Evolutionary conservation across 2,888 invertebrate genomes (phyloP).

Genomic region (Tuberolachnus salignus): DNA sequence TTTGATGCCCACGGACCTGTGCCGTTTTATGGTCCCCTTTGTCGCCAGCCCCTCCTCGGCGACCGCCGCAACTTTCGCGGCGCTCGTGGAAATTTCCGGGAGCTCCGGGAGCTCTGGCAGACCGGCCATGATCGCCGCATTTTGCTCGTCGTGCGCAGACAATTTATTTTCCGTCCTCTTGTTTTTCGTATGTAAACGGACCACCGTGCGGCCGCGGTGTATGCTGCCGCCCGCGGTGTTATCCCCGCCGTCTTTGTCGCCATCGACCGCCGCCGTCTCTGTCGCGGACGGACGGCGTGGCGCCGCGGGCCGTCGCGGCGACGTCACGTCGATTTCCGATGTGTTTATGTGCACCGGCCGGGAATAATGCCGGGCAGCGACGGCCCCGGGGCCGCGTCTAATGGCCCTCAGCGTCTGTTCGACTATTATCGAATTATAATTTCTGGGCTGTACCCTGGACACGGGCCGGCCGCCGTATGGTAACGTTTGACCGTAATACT

Average conservation of each 20-base stretch:
- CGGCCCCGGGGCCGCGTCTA: conserved; percentile 5
- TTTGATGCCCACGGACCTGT: conserved; percentile 60
- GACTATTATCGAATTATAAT: conserved; percentile 36
- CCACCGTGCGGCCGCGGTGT: conserved; percentile 75
- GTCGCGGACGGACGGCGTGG: neutral
- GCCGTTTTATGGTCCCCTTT: conserved; percentile 59
- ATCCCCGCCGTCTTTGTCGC: neutral
- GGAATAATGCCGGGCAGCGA: conserved; percentile 18
- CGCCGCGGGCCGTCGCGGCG: conserved; percentile 59
- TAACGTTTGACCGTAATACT: conserved; percentile 41
- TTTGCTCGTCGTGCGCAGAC: conserved; percentile 60
- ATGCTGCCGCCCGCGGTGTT: conserved; percentile 63
- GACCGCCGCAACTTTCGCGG: neutral
- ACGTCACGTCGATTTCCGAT: conserved; percentile 78
- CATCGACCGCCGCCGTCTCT: neutral
- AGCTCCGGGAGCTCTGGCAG: neutral
- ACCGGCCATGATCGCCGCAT: neutral
- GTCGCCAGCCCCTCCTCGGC: conserved; percentile 59
- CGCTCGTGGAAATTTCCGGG: neutral
- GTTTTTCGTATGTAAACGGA: conserved; percentile 71
- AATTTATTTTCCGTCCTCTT: conserved; percentile 8
- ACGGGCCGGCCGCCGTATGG: conserved; percentile 14
- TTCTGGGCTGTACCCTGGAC: conserved; percentile 2
- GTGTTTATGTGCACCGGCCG: conserved; percentile 80
- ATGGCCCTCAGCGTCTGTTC: conserved; percentile 47